phyloP scores from a whole-genome alignment of 2,113 vertebrate species.

The Pogonocichla stellata region DNA sequence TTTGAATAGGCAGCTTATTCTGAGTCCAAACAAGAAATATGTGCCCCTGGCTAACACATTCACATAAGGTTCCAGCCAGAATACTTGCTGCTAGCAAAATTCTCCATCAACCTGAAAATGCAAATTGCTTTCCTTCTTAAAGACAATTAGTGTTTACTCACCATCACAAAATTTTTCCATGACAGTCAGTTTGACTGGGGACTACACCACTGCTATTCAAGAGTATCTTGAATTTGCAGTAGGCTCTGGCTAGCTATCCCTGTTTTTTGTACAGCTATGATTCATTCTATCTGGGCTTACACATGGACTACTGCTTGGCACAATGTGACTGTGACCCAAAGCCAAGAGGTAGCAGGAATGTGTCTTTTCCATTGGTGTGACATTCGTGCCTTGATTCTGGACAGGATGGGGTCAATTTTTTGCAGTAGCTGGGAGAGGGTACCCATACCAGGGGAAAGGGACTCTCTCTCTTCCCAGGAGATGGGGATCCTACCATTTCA shows the following conservation, averaged over 20 bases:
- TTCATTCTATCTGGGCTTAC: neutral
- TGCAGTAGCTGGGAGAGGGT: neutral
- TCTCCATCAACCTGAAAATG: neutral
- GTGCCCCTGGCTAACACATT: neutral
- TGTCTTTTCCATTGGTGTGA: neutral
- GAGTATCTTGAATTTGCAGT: neutral
- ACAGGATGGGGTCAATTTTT: neutral
- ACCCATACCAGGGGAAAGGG: neutral
- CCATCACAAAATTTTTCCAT: neutral
- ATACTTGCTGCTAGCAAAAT: neutral
- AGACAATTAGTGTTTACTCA: neutral
- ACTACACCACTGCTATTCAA: neutral
- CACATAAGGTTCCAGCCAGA: neutral
- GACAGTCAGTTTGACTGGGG: neutral
- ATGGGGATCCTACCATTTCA: neutral
- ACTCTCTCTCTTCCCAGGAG: neutral
- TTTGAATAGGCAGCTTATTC: neutral
- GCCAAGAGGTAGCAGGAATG: neutral
- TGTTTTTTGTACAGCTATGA: neutral
- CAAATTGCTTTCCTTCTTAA: neutral
- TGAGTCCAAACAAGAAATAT: neutral
- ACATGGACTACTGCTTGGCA: neutral
- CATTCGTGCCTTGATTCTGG: neutral
- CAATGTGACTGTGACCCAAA: neutral
- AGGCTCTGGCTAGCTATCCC: neutral